Conservation (phyloP, 2,888 invertebrate species). For the Caenorhabditis virilis region DNA sequence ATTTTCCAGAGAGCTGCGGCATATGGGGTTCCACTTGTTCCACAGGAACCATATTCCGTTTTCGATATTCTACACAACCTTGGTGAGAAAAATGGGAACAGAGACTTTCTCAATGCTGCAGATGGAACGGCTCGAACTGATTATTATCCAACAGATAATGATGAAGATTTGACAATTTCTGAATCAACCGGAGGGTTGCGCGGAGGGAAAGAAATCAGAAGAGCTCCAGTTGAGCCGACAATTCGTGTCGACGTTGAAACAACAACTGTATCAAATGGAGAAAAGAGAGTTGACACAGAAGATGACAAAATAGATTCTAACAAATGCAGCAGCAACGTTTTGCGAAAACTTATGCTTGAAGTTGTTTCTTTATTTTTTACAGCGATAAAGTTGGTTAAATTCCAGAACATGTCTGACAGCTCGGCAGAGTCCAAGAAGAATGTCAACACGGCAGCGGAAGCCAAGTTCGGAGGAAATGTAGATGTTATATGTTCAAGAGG, state of each 20-base stretch:
- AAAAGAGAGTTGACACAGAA: conserved; percentile 10
- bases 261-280: conserved; percentile 17
- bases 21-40: conserved; percentile 40
- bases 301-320: conserved; percentile 19
- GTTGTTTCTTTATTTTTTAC: conserved; percentile 23
- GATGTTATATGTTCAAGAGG: conserved; percentile 64
- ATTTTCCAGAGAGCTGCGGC: conserved; percentile 46
- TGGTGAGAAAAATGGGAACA: conserved; percentile 26
- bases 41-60: conserved; percentile 22
- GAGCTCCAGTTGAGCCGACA: conserved; percentile 33
- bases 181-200: conserved; percentile 16
- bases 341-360: conserved; percentile 56
- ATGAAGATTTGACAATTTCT: conserved; percentile 23
- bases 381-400: background rate
- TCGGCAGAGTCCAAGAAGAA: conserved; percentile 59
- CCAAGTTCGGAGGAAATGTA: conserved; percentile 57
- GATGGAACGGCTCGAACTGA: conserved; percentile 23
- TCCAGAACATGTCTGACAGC: conserved; percentile 60
- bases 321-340: conserved; percentile 56
- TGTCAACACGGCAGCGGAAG: conserved; percentile 53
- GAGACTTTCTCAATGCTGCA: conserved; percentile 12
- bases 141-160: conserved; percentile 33
- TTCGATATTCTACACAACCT: conserved; percentile 44
- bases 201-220: conserved; percentile 33
- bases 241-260: conserved; percentile 20